These are phyloP conservation scores for Turdus rufiventris DNA, from an alignment of 2,113 vertebrate species.

Conservation along the genomic window DNA sequence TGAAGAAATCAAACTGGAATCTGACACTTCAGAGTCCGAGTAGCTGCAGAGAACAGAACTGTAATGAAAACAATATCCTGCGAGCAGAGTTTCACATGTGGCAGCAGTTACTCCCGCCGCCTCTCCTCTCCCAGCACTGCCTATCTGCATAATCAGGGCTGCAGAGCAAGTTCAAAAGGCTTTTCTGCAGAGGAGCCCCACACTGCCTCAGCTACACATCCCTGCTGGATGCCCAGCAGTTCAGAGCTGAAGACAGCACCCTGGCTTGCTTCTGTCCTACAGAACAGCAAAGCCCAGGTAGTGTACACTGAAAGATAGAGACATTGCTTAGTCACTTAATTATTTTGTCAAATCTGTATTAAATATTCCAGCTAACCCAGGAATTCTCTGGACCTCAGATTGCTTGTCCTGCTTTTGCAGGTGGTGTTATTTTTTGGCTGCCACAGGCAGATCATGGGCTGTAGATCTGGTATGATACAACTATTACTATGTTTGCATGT, in stretches of 20 bases:
- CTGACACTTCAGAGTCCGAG: constrained; percentile 26
- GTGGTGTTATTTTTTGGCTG: neutral
- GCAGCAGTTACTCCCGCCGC: constrained; percentile 26
- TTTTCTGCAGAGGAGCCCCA: neutral
- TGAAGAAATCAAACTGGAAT: constrained; percentile 58
- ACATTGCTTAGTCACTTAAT: rapidly evolving
- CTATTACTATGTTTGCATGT: neutral
- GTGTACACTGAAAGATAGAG: neutral
- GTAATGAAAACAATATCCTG: constrained; percentile 58
- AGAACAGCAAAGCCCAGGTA: neutral
- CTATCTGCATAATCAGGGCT: neutral
- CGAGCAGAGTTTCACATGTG: constrained; percentile 50
- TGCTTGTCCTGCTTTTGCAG: neutral
- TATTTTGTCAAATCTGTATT: neutral
- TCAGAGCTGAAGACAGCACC: neutral
- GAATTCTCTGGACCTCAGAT: neutral
- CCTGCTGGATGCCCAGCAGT: neutral
- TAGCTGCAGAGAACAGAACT: constrained; percentile 50
- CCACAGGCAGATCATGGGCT: neutral
- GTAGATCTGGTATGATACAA: neutral
- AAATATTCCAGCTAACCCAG: neutral
- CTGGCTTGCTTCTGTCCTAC: neutral
- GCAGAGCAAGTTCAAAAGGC: neutral
- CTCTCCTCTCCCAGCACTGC: neutral
- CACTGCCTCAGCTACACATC: neutral